These are phyloP conservation scores for Rhegmatorhina hoffmannsi DNA, from an alignment of 2,113 vertebrate species.

Conservation along the genomic window DNA sequence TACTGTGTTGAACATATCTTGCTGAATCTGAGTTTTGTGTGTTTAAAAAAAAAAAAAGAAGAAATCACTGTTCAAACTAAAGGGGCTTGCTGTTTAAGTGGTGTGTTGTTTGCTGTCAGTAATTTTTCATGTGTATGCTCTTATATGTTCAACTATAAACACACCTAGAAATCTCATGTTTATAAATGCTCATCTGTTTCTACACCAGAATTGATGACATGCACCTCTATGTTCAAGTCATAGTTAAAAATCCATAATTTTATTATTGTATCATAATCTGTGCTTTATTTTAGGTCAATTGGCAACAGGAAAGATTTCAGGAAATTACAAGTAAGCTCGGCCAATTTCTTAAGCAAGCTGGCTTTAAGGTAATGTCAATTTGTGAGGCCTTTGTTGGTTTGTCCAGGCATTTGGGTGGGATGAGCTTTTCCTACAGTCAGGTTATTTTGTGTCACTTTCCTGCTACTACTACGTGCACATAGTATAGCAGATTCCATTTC, in stretches of 20 bases:
- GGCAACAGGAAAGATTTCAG: slow-evolving; percentile 94
- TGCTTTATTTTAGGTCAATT: slow-evolving; percentile 82
- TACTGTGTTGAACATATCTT: background rate
- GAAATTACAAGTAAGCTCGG: slow-evolving; percentile 92
- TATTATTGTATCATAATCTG: background rate
- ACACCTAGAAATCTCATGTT: background rate
- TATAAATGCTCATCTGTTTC: background rate
- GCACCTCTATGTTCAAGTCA: background rate
- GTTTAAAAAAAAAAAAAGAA: background rate
- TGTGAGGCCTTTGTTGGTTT: background rate
- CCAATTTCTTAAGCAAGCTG: slow-evolving; percentile 96
- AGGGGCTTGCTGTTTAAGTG: background rate
- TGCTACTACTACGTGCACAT: background rate
- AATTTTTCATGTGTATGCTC: background rate
- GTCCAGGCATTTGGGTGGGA: background rate
- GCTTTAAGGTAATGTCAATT: slow-evolving; percentile 89
- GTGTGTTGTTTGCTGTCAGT: background rate
- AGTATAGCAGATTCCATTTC: background rate
- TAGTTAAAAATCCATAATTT: background rate
- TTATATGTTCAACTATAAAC: background rate
- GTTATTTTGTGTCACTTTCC: background rate
- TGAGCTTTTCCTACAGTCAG: background rate
- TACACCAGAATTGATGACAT: background rate
- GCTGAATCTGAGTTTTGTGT: background rate
- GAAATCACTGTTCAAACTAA: background rate